Percentiles rank a stretch among this genome's conserved stretches.
Conservation (phyloP, 2,888 invertebrate species). For the Penaeus monodon region DNA sequence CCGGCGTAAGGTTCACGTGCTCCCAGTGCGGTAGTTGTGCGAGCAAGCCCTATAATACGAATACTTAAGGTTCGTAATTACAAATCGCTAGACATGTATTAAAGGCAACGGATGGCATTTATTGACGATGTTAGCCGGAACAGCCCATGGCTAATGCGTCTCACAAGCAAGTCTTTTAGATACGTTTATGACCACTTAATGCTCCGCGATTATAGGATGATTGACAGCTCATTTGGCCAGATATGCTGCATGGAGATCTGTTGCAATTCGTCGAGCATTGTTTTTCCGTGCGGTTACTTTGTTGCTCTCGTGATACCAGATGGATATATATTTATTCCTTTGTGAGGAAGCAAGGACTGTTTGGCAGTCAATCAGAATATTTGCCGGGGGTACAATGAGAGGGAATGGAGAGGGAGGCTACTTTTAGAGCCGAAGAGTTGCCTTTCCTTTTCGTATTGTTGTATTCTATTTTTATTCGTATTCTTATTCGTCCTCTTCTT, state of each 20-base stretch:
- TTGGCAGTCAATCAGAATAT: too few relatives aligned
- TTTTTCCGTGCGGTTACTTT: too few relatives aligned
- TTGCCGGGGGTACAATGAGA: too few relatives aligned
- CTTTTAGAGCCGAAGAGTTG: too few relatives aligned
- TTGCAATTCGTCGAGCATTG: neutral
- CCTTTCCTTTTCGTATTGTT: too few relatives aligned
- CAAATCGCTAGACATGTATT: constrained; percentile 1
- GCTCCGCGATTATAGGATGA: constrained; percentile 14
- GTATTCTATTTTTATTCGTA: too few relatives aligned
- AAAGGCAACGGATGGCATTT: constrained; percentile 20
- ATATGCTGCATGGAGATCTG: constrained; percentile 17
- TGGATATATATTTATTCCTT: too few relatives aligned
- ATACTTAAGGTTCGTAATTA: neutral
- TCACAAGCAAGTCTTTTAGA: constrained; percentile 30
- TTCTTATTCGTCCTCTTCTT: too few relatives aligned
- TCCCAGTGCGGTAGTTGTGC: neutral
- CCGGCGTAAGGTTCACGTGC: neutral
- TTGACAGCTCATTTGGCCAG: constrained; percentile 35
- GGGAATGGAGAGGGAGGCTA: too few relatives aligned
- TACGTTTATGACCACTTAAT: constrained; percentile 24
- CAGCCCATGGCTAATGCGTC: constrained; percentile 13
- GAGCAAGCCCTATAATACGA: neutral
- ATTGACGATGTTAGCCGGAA: constrained; percentile 16
- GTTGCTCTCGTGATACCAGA: too few relatives aligned
- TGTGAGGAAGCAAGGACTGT: too few relatives aligned